Percentiles rank a stretch among this genome's conserved stretches.
phyloP scores from a whole-genome alignment of 1,140 invertebrate species.

The Drosophila hydei region DNA sequence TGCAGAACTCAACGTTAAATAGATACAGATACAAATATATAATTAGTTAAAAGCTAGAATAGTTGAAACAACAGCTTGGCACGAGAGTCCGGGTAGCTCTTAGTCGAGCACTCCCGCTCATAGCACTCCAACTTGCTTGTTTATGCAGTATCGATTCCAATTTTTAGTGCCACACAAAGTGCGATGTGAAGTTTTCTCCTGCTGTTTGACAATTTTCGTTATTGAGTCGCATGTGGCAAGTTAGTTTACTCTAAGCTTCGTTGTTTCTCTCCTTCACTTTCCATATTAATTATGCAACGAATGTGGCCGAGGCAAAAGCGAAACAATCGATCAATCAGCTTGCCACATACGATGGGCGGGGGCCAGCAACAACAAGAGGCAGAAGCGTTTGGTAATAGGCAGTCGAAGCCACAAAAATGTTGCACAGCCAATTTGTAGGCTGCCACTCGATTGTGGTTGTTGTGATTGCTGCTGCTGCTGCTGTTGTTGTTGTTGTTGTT shows the following conservation, averaged over 20 bases:
- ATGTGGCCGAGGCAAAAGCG: conserved; percentile 42
- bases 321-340: conserved; percentile 73
- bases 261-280: conserved; percentile 44
- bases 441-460: conserved; percentile 30
- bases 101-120: no score
- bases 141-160: conserved; percentile 63
- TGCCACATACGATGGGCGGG: conserved; percentile 45
- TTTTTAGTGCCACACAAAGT: conserved; percentile 42
- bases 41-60: no score
- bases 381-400: conserved; percentile 68
- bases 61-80: no score
- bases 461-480: conserved; percentile 21
- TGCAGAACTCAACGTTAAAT: no score
- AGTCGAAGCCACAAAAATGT: conserved; percentile 71
- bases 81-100: no score
- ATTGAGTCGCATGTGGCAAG: conserved; percentile 56
- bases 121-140: conserved; percentile 5
- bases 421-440: conserved; percentile 46
- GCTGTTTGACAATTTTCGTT: conserved; percentile 60
- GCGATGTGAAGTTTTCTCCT: conserved; percentile 51
- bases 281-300: conserved; percentile 74
- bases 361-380: conserved; percentile 26
- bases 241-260: conserved; percentile 24
- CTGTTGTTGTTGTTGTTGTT: conserved; percentile 28
- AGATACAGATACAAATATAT: no score